phyloP scores from a whole-genome alignment of 2,113 vertebrate genomes.

The Triplophysa rosa region DNA sequence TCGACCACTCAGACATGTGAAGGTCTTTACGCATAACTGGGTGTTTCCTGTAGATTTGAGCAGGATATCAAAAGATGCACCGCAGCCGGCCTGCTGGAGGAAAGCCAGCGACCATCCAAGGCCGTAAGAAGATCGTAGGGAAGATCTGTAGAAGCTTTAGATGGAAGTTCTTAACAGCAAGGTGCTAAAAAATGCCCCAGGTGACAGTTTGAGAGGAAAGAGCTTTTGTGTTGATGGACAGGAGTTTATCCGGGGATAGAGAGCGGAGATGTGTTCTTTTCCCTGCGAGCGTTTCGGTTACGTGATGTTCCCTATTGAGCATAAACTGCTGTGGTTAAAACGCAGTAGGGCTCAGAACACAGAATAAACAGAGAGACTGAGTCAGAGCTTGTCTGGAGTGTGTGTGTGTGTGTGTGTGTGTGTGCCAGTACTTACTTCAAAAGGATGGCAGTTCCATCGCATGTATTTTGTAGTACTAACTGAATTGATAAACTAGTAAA shows the following conservation, averaged over 20 bases:
- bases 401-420: not conserved
- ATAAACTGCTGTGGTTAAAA: not conserved
- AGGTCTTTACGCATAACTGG: slow-evolving; percentile 18
- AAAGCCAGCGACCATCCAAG: not conserved
- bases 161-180: not conserved
- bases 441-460: not conserved
- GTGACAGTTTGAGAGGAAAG: not conserved
- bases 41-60: slow-evolving; percentile 21
- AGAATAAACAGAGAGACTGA: slow-evolving; percentile 5
- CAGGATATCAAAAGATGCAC: slow-evolving; percentile 5
- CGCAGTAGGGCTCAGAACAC: slow-evolving; percentile 8
- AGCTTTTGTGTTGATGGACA: slow-evolving; percentile 13
- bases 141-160: not conserved
- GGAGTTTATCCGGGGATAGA: slow-evolving; percentile 17
- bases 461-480: too few species aligned
- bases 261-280: not conserved
- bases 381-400: not conserved
- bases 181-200: slow-evolving; percentile 3
- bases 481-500: too few species aligned
- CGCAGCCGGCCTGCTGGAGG: not conserved
- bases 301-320: not conserved
- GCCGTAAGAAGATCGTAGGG: not conserved
- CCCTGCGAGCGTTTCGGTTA: not conserved
- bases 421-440: not conserved
- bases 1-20: not conserved